Conservation (phyloP, 2,888 invertebrate species). For the Operophtera brumata region DNA sequence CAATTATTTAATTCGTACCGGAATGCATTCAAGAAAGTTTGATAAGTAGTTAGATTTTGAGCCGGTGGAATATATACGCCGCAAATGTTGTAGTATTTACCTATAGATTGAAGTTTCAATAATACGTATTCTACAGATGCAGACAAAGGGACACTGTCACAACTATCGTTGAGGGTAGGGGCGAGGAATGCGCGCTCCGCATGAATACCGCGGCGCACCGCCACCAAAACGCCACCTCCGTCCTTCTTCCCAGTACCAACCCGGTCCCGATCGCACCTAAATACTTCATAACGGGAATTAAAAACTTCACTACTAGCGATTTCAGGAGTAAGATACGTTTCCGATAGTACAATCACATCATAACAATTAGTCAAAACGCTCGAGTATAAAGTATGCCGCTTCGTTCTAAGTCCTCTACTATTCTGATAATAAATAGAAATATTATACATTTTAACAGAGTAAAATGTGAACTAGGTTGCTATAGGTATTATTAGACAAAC, state of each 20-base stretch:
- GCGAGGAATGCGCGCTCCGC: too few relatives aligned
- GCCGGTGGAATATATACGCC: too few relatives aligned
- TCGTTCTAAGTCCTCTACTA: neutral
- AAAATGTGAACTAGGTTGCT: neutral
- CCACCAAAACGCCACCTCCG: neutral
- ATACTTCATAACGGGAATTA: neutral
- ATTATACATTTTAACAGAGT: neutral
- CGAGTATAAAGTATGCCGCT: neutral
- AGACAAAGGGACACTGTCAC: too few relatives aligned
- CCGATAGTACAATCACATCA: neutral
- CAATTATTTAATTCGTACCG: too few relatives aligned
- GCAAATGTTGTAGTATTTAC: too few relatives aligned
- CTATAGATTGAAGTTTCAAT: too few relatives aligned
- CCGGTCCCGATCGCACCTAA: neutral
- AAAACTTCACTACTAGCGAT: neutral
- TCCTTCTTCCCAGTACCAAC: neutral
- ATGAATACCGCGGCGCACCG: neutral
- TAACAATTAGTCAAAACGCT: neutral
- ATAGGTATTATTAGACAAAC: neutral
- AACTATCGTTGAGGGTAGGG: too few relatives aligned
- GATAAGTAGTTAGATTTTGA: too few relatives aligned
- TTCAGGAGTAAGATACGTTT: neutral
- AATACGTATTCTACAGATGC: too few relatives aligned
- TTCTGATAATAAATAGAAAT: conserved; percentile 1
- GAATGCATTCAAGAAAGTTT: too few relatives aligned